Conservation (phyloP, 2,888 invertebrate genomes). For the Melieria omissa region DNA sequence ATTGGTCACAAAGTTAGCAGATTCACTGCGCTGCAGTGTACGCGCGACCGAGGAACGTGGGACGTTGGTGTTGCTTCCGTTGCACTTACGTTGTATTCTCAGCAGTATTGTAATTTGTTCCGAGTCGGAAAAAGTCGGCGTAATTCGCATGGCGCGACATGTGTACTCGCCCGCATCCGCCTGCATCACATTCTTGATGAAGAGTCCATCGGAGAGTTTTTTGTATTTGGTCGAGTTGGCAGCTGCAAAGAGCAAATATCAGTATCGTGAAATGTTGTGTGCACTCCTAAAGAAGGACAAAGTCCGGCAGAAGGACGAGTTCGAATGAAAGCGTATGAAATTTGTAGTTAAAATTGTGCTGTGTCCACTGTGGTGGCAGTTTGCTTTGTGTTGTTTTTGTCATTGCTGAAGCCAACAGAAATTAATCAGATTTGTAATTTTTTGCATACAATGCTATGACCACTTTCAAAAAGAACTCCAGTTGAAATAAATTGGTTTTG, state of each 20-base stretch:
- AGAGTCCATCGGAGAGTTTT: conserved; percentile 69
- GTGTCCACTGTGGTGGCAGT: no score
- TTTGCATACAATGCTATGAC: no score
- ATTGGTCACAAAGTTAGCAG: no score
- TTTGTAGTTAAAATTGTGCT: background rate
- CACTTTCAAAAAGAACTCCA: no score
- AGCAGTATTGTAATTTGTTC: conserved; percentile 70
- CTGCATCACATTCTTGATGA: conserved; percentile 70
- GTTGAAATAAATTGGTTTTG: no score
- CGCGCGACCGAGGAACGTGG: no score
- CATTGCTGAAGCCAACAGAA: no score
- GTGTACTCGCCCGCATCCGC: conserved; percentile 71
- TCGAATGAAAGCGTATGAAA: background rate
- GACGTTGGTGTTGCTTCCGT: conserved; percentile 18
- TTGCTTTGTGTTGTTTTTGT: no score
- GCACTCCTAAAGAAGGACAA: background rate
- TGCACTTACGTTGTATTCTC: conserved; percentile 71
- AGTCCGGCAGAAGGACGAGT: background rate
- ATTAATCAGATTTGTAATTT: no score
- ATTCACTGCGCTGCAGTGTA: no score
- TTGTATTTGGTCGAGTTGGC: conserved; percentile 66
- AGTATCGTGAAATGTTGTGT: conserved; percentile 6
- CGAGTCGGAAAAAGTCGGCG: conserved; percentile 68
- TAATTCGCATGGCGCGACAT: conserved; percentile 71
- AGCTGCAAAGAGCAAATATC: conserved; percentile 50